Conservation (phyloP, 1,140 invertebrate genomes). For the Colletes gigas region DNA sequence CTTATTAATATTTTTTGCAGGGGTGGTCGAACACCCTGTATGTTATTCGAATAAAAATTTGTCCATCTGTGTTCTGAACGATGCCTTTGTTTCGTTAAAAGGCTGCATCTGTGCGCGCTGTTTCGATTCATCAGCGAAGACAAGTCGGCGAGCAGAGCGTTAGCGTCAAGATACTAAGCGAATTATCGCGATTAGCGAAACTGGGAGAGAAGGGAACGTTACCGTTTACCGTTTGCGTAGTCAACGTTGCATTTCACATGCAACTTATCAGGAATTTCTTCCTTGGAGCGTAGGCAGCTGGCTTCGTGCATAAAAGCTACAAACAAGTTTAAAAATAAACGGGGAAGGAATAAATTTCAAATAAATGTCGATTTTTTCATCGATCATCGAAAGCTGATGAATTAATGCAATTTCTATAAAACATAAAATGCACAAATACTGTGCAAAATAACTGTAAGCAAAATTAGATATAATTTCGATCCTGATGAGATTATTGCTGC, state of each 20-base stretch:
- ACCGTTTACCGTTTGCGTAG: not conserved
- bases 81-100: conserved; percentile 19
- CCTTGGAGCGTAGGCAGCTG: too few species aligned
- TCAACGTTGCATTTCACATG: not conserved
- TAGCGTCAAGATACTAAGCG: conserved; percentile 43
- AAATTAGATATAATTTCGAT: too few species aligned
- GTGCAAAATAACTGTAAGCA: too few species aligned
- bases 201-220: conserved; percentile 7
- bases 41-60: too few species aligned
- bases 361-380: too few species aligned
- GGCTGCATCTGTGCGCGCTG: conserved; percentile 1
- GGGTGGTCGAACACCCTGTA: too few species aligned
- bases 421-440: too few species aligned
- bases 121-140: not conserved
- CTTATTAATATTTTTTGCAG: too few species aligned
- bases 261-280: not conserved
- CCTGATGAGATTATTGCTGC: too few species aligned
- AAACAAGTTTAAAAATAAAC: not conserved
- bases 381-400: too few species aligned
- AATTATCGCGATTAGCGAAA: conserved; percentile 48
- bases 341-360: not conserved
- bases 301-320: too few species aligned
- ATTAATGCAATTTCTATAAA: too few species aligned
- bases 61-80: not conserved
- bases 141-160: conserved; percentile 27